Conservation (phyloP, 2,113 vertebrate genomes). For the Strix uralensis region DNA sequence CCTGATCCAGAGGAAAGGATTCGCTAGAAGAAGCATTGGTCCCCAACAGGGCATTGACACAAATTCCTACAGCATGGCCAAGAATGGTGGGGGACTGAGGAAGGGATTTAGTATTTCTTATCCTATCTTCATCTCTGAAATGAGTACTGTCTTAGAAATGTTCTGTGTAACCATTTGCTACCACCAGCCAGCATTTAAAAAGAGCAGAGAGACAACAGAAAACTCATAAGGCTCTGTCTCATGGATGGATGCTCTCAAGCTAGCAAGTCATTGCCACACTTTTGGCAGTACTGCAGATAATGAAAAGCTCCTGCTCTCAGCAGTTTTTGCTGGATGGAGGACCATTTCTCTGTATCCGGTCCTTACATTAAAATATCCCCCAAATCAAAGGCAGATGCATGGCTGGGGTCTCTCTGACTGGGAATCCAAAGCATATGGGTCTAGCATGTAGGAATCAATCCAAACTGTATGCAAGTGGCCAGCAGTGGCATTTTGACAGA, state of each 20-base stretch:
- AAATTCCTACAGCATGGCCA: not conserved
- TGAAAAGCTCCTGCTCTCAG: not conserved
- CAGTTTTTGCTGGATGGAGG: not conserved
- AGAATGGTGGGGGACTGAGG: not conserved
- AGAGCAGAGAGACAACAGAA: not conserved
- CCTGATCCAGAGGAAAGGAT: not conserved
- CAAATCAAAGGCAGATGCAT: not conserved
- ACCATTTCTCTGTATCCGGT: not conserved
- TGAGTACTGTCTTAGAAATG: not conserved
- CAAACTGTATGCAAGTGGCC: not conserved
- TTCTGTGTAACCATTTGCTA: not conserved
- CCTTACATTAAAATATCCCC: not conserved
- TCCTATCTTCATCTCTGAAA: not conserved
- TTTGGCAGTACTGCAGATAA: not conserved
- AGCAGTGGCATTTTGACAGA: not conserved
- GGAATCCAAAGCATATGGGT: not conserved
- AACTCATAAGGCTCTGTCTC: not conserved
- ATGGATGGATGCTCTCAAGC: not conserved
- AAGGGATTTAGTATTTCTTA: not conserved
- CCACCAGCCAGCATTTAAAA: not conserved
- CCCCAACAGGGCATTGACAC: not conserved
- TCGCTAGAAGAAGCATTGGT: not conserved
- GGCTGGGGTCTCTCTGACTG: not conserved
- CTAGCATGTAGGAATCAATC: not conserved
- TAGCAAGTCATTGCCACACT: not conserved